Conservation (phyloP, 2,797 vertebrate genomes). For the Leucoraja ocellata region DNA sequence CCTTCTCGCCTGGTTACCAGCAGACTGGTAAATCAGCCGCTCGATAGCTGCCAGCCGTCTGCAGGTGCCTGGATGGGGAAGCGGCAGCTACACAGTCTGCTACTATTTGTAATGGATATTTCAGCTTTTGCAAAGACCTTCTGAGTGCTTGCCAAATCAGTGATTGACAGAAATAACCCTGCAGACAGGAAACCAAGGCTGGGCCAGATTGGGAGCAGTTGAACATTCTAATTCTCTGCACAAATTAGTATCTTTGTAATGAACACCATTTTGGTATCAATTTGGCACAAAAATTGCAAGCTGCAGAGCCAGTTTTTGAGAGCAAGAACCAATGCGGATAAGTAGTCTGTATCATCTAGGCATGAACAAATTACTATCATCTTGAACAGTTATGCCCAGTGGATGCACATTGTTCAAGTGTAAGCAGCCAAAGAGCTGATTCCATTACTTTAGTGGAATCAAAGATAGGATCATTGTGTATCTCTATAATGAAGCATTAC, state of each 20-base stretch:
- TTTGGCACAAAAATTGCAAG: too few relatives aligned
- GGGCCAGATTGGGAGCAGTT: background rate
- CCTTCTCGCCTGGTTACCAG: too few relatives aligned
- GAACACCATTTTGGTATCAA: too few relatives aligned
- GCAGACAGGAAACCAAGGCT: background rate
- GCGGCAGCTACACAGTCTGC: background rate
- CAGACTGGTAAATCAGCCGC: too few relatives aligned
- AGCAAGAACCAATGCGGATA: background rate
- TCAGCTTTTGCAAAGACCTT: background rate
- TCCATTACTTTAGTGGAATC: background rate
- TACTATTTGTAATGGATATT: background rate
- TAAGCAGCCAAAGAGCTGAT: background rate
- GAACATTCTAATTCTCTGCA: background rate
- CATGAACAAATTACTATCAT: background rate
- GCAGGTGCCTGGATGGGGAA: background rate
- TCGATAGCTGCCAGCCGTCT: too few relatives aligned
- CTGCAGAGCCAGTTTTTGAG: too few relatives aligned
- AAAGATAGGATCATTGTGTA: background rate
- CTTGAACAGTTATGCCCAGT: conserved; percentile 8
- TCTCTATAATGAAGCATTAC: background rate
- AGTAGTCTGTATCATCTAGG: background rate
- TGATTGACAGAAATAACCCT: background rate
- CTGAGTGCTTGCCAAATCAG: background rate
- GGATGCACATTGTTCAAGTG: background rate
- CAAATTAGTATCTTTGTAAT: too few relatives aligned